Evolutionary conservation across 1,140 invertebrate genomes (phyloP).

Genomic region (Drosophila simulans): DNA sequence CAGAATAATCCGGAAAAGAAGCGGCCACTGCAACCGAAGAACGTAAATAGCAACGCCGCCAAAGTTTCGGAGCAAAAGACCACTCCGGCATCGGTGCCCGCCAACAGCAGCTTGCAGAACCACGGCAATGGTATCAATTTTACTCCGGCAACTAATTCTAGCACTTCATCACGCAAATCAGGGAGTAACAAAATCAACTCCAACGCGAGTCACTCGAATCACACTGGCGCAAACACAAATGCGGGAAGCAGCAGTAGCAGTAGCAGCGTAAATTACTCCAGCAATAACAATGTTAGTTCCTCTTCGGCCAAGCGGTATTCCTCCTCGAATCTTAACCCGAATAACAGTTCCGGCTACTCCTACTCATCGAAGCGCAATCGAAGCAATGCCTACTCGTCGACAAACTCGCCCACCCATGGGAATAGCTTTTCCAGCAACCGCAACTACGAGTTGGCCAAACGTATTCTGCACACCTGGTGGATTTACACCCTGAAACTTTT

Average conservation of each 20-base stretch:
- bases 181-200: conserved; percentile 27
- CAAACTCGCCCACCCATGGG: conserved; percentile 68
- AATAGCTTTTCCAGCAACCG: conserved; percentile 57
- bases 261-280: conserved; percentile 45
- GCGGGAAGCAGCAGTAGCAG: conserved; percentile 20
- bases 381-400: conserved; percentile 55
- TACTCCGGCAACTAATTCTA: conserved; percentile 23
- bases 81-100: background rate
- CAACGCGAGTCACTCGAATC: conserved; percentile 59
- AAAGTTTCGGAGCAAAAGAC: conserved; percentile 30
- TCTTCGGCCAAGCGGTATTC: conserved; percentile 82
- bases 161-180: conserved; percentile 42
- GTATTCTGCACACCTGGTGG: conserved; percentile 86
- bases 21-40: conserved; percentile 45
- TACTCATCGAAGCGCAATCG: conserved; percentile 77
- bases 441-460: conserved; percentile 79
- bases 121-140: conserved; percentile 26
- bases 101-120: conserved; percentile 19
- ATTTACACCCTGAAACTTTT: conserved; percentile 88
- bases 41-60: conserved; percentile 8
- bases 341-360: conserved; percentile 68
- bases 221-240: conserved; percentile 24
- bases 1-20: conserved; percentile 49
- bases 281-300: conserved; percentile 72
- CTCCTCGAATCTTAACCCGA: conserved; percentile 63